Conservation (phyloP, 2,113 vertebrate species). For the Edolisoma coerulescens region DNA sequence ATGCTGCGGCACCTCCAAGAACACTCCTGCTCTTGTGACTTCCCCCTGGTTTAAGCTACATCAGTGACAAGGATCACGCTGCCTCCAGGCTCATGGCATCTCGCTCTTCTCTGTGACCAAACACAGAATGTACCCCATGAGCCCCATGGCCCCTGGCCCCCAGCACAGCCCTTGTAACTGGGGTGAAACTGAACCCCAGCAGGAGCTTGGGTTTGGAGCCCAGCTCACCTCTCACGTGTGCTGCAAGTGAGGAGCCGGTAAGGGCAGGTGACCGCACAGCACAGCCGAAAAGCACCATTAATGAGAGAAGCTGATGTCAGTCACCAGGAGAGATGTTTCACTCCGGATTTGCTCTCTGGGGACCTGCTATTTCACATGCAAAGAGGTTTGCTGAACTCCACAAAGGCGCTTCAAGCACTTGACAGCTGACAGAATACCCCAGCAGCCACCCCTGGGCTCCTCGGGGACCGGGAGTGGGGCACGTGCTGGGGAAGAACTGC, state of each 20-base stretch:
- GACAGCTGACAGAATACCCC: neutral
- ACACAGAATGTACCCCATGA: rapidly evolving
- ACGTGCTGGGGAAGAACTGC: neutral
- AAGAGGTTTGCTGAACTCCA: neutral
- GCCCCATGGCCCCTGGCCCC: neutral
- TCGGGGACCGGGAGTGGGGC: rapidly evolving
- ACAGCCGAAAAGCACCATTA: neutral
- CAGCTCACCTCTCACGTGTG: neutral
- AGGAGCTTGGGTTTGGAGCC: neutral
- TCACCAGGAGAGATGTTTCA: neutral
- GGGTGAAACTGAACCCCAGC: neutral
- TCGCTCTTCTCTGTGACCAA: rapidly evolving
- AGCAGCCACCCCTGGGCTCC: neutral
- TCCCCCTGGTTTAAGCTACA: neutral
- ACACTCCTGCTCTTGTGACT: neutral
- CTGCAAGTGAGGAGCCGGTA: neutral
- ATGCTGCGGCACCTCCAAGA: neutral
- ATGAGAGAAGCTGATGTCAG: neutral
- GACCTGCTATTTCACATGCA: neutral
- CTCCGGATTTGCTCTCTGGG: neutral
- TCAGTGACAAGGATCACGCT: rapidly evolving
- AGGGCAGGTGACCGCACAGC: neutral
- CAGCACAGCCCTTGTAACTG: neutral
- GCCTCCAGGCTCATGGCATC: neutral
- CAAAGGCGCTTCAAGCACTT: neutral